A percentile compares a stretch with the other conserved stretches of the same genome.
These are phyloP conservation scores for Camelus bactrianus DNA, from an alignment of 2,113 vertebrate genomes.

Conservation along the genomic window DNA sequence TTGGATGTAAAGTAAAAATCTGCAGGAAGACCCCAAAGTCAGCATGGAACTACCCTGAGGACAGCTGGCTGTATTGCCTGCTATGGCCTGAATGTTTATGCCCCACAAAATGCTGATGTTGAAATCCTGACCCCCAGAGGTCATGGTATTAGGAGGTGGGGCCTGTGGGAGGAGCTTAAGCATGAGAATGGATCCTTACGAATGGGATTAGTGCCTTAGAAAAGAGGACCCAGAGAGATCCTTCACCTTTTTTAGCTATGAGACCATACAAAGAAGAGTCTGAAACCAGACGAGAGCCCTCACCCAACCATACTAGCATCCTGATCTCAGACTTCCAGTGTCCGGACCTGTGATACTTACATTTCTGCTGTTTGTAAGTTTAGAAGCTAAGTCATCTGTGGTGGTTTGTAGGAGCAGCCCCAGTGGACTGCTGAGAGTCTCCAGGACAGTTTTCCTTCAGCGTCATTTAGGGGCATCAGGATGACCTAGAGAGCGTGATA, in stretches of 20 bases:
- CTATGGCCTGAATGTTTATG: background rate
- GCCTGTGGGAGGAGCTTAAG: background rate
- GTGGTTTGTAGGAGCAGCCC: background rate
- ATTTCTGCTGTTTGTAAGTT: background rate
- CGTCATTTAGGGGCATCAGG: background rate
- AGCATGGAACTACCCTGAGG: background rate
- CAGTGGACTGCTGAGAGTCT: background rate
- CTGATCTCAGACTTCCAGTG: background rate
- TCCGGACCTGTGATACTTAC: background rate
- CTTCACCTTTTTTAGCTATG: background rate
- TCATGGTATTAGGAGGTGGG: background rate
- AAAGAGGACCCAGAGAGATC: background rate
- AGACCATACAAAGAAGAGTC: background rate
- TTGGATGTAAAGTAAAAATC: background rate
- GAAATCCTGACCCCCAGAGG: background rate
- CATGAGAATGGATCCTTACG: background rate
- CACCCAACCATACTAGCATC: no score
- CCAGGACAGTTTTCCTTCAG: background rate
- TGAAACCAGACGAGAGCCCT: background rate
- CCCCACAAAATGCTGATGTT: background rate
- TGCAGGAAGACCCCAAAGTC: background rate
- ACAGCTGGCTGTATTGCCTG: background rate
- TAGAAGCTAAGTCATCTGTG: background rate
- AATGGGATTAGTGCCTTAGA: background rate
- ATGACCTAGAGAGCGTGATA: background rate